Base-by-base conservation (phyloP, 2,113 vertebrate species). In the Centropristis striata region DNA sequence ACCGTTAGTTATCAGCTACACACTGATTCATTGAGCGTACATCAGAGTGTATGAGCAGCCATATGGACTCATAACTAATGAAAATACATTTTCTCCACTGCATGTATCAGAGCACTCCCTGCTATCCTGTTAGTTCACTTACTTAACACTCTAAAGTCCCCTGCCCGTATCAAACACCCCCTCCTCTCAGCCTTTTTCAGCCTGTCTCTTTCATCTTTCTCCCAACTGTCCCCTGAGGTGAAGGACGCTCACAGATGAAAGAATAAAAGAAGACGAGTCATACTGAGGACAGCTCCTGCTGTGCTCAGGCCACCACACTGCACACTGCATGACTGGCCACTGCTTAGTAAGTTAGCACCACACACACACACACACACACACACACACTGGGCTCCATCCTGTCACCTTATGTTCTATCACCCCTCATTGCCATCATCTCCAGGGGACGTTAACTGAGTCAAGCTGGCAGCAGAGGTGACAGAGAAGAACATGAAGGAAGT, bases 321-420 rank as follows among this genome's bases (percentile, higher is more conserved):
- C 69, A 64, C 65, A 50, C 80, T 75, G 81, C n/a, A 57, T 71
- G 57, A 83, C 69, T 63, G 71, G 64, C 65, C 80, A 72, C 68
- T 81, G 46, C 74, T 78, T 64, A 61, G 60, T 54, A 69, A 53
- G 49, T 77, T 70, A 49, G 42, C 53, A 32, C 50, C 63, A 64
- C 70, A 53, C 72, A 64, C 60, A 75, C 41, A 55, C 58, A 78
- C 70, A 64, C 51, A 66, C 70, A 55, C 32, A 75, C 69, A 64
- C 65, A 58, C 70, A 46, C n/a, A n/a, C n/a, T n/a, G n/a, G 14
- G 42, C 64, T 74, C 46, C 72, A 57, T 57, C 73, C 87, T 80
- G 83, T 92, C 93, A 91, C 89, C 89, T 90, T 71, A 57, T 64
- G 85, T 94, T 81, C 84, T 54, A 70, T 92, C 86, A 90, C 54